These are phyloP conservation scores for Bubo scandiacus DNA, from an alignment of 2,113 vertebrate species.

Conservation along the genomic window DNA sequence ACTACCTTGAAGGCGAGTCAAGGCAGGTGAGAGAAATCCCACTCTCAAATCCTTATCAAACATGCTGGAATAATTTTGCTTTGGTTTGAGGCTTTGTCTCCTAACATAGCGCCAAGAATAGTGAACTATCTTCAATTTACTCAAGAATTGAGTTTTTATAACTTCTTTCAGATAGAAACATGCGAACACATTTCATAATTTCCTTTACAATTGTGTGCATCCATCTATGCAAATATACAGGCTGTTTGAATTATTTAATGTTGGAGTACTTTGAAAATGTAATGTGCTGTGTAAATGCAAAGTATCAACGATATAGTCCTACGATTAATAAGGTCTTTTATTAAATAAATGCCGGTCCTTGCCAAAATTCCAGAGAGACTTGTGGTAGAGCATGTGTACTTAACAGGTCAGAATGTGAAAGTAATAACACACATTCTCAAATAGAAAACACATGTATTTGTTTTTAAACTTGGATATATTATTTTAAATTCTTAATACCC, in stretches of 20 bases:
- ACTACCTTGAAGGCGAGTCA: neutral
- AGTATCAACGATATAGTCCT: conserved; percentile 30
- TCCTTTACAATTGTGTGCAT: conserved; percentile 49
- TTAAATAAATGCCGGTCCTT: conserved; percentile 50
- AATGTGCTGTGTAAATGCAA: conserved; percentile 42
- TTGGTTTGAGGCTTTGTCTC: neutral
- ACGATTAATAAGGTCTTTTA: conserved; percentile 63
- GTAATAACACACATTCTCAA: conserved; percentile 70
- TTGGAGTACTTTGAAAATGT: conserved; percentile 35
- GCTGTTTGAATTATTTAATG: conserved; percentile 53
- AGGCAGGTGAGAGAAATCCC: conserved; percentile 17
- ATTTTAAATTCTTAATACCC: conserved; percentile 68
- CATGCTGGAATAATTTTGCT: conserved; percentile 27
- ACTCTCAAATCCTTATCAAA: conserved; percentile 9
- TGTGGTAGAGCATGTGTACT: conserved; percentile 69
- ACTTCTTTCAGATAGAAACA: conserved; percentile 44
- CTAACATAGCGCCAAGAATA: neutral
- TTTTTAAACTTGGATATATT: conserved; percentile 60
- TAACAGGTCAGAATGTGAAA: conserved; percentile 73
- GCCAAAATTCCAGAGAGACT: conserved; percentile 69
- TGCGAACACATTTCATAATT: conserved; percentile 38
- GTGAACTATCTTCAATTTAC: conserved; percentile 23
- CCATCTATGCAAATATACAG: conserved; percentile 50
- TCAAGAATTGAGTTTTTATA: conserved; percentile 33
- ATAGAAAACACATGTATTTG: conserved; percentile 71